Conservation (phyloP, 2,888 invertebrate species). For the Zonitis immaculata region DNA sequence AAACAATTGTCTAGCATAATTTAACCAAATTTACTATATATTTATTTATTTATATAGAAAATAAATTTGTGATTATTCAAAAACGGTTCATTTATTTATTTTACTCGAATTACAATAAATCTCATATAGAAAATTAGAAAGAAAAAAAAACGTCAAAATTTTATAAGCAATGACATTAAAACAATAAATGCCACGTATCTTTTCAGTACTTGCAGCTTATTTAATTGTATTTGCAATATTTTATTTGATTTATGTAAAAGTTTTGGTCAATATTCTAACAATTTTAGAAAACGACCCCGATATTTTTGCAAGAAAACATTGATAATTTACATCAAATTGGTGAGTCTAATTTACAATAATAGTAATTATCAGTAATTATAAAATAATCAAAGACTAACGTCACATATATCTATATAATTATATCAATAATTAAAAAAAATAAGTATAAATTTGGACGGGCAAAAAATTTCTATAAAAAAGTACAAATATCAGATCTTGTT, state of each 20-base stretch:
- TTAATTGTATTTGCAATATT: conserved; percentile 2
- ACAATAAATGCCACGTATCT: not conserved
- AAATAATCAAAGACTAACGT: not conserved
- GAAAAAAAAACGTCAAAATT: not conserved
- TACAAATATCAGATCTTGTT: not conserved
- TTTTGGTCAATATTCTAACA: conserved; percentile 2
- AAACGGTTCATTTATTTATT: no score
- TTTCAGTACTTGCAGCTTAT: not conserved
- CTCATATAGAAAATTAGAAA: no score
- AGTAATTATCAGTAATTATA: not conserved
- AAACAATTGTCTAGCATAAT: no score
- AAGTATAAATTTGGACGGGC: not conserved
- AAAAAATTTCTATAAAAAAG: not conserved
- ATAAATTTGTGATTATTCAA: no score
- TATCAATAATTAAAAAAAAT: not conserved
- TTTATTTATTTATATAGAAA: no score
- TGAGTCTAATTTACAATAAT: no score
- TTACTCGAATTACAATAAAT: no score
- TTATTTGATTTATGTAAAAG: conserved; percentile 6
- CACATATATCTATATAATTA: not conserved
- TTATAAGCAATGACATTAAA: no score
- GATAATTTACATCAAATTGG: no score
- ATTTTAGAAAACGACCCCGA: not conserved
- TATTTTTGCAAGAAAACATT: not conserved
- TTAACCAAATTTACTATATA: no score